Evolutionary conservation across 1,140 invertebrate species (phyloP).

Genomic region (Aricia agestis): DNA sequence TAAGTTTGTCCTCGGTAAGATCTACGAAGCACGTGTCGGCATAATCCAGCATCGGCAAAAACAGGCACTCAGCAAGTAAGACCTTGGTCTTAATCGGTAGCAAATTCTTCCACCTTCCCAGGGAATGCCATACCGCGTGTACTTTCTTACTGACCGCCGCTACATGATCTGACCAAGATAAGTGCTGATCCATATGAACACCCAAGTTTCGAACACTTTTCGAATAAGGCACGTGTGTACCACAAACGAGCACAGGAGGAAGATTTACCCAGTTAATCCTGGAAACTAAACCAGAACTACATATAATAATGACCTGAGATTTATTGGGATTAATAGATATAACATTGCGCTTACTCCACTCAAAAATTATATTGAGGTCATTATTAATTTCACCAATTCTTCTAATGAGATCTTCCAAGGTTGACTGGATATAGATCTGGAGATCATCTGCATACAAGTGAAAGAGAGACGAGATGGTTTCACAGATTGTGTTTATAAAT

Average conservation of each 20-base stretch:
- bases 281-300: neutral
- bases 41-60: neutral
- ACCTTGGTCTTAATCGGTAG: neutral
- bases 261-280: slow-evolving; percentile 1
- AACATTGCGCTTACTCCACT: neutral
- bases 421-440: neutral
- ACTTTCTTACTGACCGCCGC: neutral
- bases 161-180: neutral
- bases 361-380: neutral
- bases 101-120: neutral
- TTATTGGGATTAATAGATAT: neutral
- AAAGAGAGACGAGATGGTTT: neutral
- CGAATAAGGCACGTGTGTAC: neutral
- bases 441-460: neutral
- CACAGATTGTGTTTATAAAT: neutral
- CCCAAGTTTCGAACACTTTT: neutral
- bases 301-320: slow-evolving; percentile 1
- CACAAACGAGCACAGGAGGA: neutral
- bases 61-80: neutral
- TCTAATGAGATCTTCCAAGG: neutral
- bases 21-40: too few species aligned
- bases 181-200: neutral
- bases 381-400: neutral
- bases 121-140: neutral
- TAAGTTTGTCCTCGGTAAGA: too few species aligned